Evolutionary conservation across 2,888 invertebrate species (phyloP).

Genomic region (Hirtodrosophila histrioides): DNA sequence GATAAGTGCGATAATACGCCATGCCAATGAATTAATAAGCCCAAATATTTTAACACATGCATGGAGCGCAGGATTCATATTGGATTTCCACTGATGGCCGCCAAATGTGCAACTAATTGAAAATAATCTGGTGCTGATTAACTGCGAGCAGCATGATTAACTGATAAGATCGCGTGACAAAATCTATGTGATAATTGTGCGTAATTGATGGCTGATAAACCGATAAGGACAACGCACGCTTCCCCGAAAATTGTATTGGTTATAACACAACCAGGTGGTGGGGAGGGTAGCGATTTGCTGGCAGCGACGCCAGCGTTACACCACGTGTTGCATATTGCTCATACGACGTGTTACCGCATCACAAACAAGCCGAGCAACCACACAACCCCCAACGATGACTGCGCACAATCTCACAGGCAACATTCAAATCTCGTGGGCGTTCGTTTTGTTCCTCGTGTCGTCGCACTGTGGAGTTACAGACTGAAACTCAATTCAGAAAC

Average conservation of each 20-base stretch:
- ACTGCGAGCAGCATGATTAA: slow-evolving; percentile 19
- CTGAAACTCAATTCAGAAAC: no score
- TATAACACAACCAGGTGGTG: slow-evolving; percentile 7
- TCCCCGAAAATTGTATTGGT: slow-evolving; percentile 12
- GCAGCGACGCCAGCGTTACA: slow-evolving; percentile 5
- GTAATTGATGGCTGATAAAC: slow-evolving; percentile 71
- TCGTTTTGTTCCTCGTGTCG: slow-evolving; percentile 46
- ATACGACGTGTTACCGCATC: slow-evolving; percentile 41
- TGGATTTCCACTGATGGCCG: slow-evolving; percentile 62
- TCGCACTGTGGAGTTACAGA: slow-evolving; percentile 1
- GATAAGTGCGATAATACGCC: slow-evolving; percentile 54
- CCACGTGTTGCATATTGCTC: slow-evolving; percentile 75
- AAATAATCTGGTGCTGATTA: slow-evolving; percentile 71
- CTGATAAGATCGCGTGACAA: slow-evolving; percentile 54
- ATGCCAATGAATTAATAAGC: slow-evolving; percentile 45
- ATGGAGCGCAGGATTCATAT: slow-evolving; percentile 65
- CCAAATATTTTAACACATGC: slow-evolving; percentile 6
- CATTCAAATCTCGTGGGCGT: slow-evolving; percentile 46
- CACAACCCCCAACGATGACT: slow-evolving; percentile 45
- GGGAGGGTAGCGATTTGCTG: neutral
- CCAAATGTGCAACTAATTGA: slow-evolving; percentile 66
- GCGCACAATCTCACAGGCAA: slow-evolving; percentile 66
- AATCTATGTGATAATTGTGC: slow-evolving; percentile 63
- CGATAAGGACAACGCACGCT: slow-evolving; percentile 41
- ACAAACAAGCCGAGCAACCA: slow-evolving; percentile 15